Percentiles rank a stretch among this genome's conserved stretches.
Evolutionary conservation across 2,888 invertebrate species (phyloP).

Genomic region (Orthosia incerta): DNA sequence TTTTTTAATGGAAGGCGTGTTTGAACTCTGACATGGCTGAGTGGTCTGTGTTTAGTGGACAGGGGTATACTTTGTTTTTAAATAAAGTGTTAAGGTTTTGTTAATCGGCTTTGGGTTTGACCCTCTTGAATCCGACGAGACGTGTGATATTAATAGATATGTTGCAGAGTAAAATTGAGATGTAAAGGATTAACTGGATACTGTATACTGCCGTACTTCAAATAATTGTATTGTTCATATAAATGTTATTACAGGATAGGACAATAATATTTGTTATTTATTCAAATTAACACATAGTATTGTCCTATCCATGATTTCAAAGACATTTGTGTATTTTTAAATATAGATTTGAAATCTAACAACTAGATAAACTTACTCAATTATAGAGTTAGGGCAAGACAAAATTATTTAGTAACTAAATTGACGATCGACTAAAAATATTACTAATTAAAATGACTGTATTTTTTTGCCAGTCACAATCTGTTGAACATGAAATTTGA

Average conservation of each 20-base stretch:
- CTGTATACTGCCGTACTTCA: no score
- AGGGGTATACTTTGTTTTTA: conserved; percentile 48
- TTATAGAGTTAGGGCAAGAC: no score
- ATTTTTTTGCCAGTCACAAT: not conserved
- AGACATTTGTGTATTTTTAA: no score
- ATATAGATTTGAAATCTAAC: no score
- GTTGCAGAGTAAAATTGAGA: conserved; percentile 2
- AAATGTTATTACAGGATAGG: no score
- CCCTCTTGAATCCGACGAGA: not conserved
- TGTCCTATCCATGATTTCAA: not conserved
- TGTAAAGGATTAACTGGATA: not conserved
- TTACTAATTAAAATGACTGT: not conserved
- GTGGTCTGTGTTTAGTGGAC: conserved; percentile 51
- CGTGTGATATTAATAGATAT: conserved; percentile 7
- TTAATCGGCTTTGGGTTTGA: conserved; percentile 47
- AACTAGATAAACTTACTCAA: no score
- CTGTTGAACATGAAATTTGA: not conserved
- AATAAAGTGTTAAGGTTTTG: conserved; percentile 61
- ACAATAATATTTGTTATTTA: no score
- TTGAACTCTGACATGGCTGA: conserved; percentile 71
- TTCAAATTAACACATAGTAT: no score
- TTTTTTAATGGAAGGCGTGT: conserved; percentile 65
- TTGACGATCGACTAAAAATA: not conserved
- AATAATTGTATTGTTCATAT: not conserved
- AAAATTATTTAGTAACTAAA: no score